Base-by-base conservation (phyloP, 1,140 invertebrate species). In the Zaprionus inermis region DNA sequence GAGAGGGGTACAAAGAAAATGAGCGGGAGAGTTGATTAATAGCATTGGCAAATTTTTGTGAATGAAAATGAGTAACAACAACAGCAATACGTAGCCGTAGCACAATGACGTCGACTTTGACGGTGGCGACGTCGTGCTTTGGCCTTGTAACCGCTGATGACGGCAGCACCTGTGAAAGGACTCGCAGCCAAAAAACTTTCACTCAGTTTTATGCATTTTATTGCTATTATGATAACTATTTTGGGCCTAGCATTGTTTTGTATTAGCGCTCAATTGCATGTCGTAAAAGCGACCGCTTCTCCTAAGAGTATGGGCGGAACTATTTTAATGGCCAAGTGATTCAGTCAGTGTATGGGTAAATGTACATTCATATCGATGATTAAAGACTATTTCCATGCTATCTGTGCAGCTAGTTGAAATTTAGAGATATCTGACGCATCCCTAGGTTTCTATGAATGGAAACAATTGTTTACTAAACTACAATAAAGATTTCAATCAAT, bases 41-140 rank as follows among this genome's bases (percentile, higher is more conserved):
- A 85, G 76, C 46, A 65, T 60, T 79, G 63, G 72, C 67, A 36
- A 88, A 76, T 76, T 86, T 81, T 85, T 88, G 76, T 86, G 82
- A 86, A 86, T 76, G 64, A 84, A 72, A 75, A 68, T 74, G 55
- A 49, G 59, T 20, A 54, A 34, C 57, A 51, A 51, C 68, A 52
- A 56, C 69, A 32, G 34, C 28, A 38, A 24, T 9, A 28, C 20
- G 57, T 72, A 75, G 83, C 79, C 79, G 82, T 76, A 79, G 61
- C 46, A 58, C 72, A 76, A 85, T 86, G 82, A 85, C 82, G 83
- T 85, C 76, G 81, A 72, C 49, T 58, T 63, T 51, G 52, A 46
- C 22, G 64, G 34, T 16, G 52, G 22, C 34, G 24, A 20, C 44
- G 30, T 51, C 32, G 57, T 59, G 32, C 14, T 57, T 32, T 12